These are phyloP conservation scores for Rhabditoides inermis DNA, from an alignment of 2,888 invertebrate genomes.

Conservation along the genomic window DNA sequence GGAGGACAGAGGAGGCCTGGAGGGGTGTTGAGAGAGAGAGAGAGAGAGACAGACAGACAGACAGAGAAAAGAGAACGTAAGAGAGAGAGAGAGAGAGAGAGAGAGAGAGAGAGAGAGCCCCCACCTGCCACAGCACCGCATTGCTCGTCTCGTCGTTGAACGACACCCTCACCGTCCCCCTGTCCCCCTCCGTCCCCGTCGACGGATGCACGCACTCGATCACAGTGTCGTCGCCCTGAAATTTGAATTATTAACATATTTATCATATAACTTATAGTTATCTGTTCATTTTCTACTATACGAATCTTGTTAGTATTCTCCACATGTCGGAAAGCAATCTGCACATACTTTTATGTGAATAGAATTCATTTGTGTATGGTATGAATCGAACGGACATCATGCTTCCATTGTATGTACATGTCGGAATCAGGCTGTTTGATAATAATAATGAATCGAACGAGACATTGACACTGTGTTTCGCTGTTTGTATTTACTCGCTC, in stretches of 20 bases:
- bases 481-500: too few species aligned
- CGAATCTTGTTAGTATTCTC: neutral
- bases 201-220: constrained; percentile 30
- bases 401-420: too few species aligned
- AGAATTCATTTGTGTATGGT: neutral
- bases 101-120: constrained; percentile 3
- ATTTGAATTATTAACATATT: neutral
- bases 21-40: neutral
- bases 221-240: constrained; percentile 36
- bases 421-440: too few species aligned
- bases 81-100: constrained; percentile 2
- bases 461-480: too few species aligned
- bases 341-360: neutral
- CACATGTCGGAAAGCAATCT: neutral
- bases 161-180: constrained; percentile 25
- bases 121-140: constrained; percentile 29
- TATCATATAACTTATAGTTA: neutral
- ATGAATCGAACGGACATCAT: too few species aligned
- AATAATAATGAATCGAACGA: too few species aligned
- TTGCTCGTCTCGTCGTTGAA: constrained; percentile 38
- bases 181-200: constrained; percentile 10
- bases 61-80: constrained; percentile 5
- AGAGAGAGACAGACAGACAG: neutral
- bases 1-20: constrained; percentile 21
- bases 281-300: too few species aligned